phyloP scores from a whole-genome alignment of 2,113 vertebrate species.

The Rhinolophus sinicus region DNA sequence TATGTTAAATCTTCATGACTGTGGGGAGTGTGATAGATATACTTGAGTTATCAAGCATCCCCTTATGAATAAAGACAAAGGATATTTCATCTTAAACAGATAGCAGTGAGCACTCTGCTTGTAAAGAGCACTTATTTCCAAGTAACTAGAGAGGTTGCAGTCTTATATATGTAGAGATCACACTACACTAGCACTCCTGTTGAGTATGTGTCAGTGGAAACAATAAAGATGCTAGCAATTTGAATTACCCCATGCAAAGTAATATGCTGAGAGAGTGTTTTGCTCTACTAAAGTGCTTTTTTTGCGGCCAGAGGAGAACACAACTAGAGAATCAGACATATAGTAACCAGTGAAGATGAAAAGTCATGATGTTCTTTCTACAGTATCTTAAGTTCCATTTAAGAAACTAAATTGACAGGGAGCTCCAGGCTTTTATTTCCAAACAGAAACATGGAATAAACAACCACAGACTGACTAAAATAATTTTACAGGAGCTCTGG shows the following conservation, averaged over 20 bases:
- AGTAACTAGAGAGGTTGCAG: background rate
- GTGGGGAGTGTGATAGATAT: conserved; percentile 16
- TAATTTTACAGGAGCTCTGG: background rate
- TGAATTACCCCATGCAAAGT: background rate
- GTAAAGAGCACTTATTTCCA: conserved; percentile 23
- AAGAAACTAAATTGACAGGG: background rate
- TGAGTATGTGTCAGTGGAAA: background rate
- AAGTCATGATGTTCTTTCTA: background rate
- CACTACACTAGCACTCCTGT: background rate
- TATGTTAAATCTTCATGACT: conserved; percentile 14
- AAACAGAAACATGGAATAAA: background rate
- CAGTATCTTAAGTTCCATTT: background rate
- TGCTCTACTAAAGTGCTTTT: background rate
- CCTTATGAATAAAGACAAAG: conserved; percentile 43
- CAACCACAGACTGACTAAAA: background rate
- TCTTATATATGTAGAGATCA: background rate
- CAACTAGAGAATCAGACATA: background rate
- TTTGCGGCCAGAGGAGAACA: background rate
- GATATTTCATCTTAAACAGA: background rate
- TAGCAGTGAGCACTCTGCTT: background rate
- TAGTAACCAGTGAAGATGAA: background rate
- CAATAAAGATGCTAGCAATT: background rate
- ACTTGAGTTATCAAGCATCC: conserved; percentile 47
- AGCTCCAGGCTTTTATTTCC: background rate
- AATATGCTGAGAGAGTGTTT: background rate